phyloP scores from a whole-genome alignment of 2,888 invertebrate genomes.

The Euzophera pinguis region DNA sequence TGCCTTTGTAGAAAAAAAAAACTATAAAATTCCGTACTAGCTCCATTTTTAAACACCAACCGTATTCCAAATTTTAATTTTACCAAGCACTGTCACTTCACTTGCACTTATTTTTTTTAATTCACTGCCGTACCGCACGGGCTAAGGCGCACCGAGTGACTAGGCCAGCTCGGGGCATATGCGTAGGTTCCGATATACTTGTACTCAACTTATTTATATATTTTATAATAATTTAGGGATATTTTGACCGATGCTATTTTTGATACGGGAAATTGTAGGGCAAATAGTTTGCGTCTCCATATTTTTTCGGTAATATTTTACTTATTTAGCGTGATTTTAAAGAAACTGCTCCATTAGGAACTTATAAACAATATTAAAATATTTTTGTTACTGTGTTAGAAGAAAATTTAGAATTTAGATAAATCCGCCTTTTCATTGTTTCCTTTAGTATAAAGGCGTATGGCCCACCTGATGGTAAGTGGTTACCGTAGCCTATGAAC shows the following conservation, averaged over 20 bases:
- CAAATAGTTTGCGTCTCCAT: not conserved
- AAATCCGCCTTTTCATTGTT: too few species aligned
- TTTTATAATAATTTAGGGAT: constrained; percentile 62
- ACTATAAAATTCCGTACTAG: constrained; percentile 55
- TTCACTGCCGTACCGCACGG: constrained; percentile 53
- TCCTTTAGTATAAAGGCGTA: too few species aligned
- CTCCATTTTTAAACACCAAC: constrained; percentile 63
- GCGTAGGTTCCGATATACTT: constrained; percentile 36
- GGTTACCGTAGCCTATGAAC: too few species aligned
- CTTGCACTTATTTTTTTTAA: constrained; percentile 45
- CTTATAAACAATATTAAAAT: too few species aligned
- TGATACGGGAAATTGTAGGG: constrained; percentile 35
- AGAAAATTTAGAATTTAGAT: too few species aligned
- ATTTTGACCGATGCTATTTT: constrained; percentile 46
- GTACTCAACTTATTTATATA: constrained; percentile 49
- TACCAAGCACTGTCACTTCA: constrained; percentile 62
- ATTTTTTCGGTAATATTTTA: not conserved
- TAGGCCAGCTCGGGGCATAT: constrained; percentile 37
- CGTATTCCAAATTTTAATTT: constrained; percentile 48
- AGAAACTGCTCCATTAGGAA: too few species aligned
- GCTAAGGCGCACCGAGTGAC: constrained; percentile 51
- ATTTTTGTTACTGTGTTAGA: too few species aligned
- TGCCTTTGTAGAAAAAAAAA: constrained; percentile 30
- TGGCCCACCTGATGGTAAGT: too few species aligned
- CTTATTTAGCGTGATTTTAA: not conserved